Percentiles rank a stretch among this genome's conserved stretches.
Evolutionary conservation across 2,888 invertebrate species (phyloP).

Genomic region (Drosophila antonietae): DNA sequence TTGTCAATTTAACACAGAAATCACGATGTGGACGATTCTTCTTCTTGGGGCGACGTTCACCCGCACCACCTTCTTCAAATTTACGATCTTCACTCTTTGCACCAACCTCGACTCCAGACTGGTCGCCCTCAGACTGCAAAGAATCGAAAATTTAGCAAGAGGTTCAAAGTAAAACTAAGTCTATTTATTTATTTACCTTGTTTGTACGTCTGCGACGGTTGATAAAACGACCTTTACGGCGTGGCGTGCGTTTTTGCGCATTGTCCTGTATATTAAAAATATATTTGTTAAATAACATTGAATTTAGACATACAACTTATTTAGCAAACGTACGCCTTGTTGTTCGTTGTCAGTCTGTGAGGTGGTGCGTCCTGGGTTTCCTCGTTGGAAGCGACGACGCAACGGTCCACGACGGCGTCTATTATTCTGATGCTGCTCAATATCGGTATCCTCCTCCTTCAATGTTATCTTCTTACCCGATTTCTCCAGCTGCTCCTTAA

Average conservation of each 20-base stretch:
- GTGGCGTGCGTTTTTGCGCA: slow-evolving; percentile 73
- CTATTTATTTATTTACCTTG: slow-evolving; percentile 66
- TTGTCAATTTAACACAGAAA: slow-evolving; percentile 87
- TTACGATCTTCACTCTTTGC: slow-evolving; percentile 82
- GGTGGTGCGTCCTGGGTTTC: slow-evolving; percentile 85
- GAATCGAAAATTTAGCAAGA: background rate
- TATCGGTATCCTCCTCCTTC: slow-evolving; percentile 89
- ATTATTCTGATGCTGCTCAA: slow-evolving; percentile 86
- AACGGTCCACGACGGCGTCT: slow-evolving; percentile 84
- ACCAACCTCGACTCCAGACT: slow-evolving; percentile 81
- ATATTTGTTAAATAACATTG: background rate
- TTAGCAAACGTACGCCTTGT: slow-evolving; percentile 65
- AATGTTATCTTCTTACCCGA: slow-evolving; percentile 88
- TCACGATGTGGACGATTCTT: slow-evolving; percentile 78
- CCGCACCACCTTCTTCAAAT: slow-evolving; percentile 60
- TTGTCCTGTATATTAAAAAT: slow-evolving; percentile 49
- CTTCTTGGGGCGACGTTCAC: slow-evolving; percentile 68
- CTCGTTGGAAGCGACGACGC: slow-evolving; percentile 84
- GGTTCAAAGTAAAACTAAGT: background rate
- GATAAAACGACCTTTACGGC: slow-evolving; percentile 76
- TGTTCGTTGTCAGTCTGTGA: slow-evolving; percentile 83
- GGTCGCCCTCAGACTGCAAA: slow-evolving; percentile 82
- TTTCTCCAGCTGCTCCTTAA: slow-evolving; percentile 89
- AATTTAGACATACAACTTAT: background rate
- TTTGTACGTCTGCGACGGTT: slow-evolving; percentile 82